Percentiles rank a stretch among this genome's conserved stretches.
Conservation (phyloP, 2,888 invertebrate species). For the Hydraecia micacea region DNA sequence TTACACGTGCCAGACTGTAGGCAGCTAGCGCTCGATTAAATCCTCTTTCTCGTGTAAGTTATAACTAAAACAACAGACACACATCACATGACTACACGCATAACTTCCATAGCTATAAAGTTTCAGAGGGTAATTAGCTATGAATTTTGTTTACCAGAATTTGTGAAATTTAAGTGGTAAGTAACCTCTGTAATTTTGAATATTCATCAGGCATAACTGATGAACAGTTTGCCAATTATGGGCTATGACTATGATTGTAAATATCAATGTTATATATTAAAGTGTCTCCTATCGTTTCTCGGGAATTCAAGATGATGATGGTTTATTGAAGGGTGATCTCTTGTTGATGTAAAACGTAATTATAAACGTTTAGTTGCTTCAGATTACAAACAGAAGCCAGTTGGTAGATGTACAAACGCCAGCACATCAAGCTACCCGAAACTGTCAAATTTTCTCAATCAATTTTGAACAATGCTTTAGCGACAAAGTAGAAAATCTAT, state of each 20-base stretch:
- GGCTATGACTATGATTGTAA: background rate
- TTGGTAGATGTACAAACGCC: background rate
- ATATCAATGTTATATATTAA: background rate
- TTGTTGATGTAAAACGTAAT: background rate
- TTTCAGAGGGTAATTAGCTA: background rate
- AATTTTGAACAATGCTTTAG: too few species aligned
- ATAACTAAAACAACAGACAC: background rate
- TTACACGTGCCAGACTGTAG: slow-evolving; percentile 3
- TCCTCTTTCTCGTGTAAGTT: background rate
- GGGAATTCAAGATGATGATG: background rate
- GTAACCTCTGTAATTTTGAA: background rate
- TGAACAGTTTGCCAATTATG: background rate
- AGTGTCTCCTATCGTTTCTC: background rate
- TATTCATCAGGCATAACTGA: background rate
- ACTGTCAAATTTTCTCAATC: too few species aligned
- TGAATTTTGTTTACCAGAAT: background rate
- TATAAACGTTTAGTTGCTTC: background rate
- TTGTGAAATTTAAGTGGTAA: background rate
- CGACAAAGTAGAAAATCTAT: too few species aligned
- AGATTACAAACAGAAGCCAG: background rate
- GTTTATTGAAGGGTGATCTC: background rate
- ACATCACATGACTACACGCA: background rate
- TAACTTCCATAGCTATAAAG: background rate
- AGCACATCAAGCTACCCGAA: too few species aligned
- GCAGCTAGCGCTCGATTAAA: slow-evolving; percentile 1